phyloP scores from a whole-genome alignment of 2,797 vertebrate species.

The Myotis findleyi region DNA sequence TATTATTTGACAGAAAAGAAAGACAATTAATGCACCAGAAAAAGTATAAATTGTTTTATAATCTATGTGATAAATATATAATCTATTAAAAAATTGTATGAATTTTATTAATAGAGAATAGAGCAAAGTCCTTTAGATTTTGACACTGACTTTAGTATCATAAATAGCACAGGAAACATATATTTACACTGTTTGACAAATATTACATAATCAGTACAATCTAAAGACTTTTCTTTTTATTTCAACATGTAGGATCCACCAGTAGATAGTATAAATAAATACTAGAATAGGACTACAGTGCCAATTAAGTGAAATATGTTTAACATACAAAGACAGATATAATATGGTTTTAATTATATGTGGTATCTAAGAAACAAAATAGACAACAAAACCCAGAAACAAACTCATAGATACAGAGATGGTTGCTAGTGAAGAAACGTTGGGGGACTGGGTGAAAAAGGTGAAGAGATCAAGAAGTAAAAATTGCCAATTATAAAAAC shows the following conservation, averaged over 20 bases:
- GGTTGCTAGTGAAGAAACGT: background rate
- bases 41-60: background rate
- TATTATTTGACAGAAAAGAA: background rate
- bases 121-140: background rate
- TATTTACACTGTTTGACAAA: background rate
- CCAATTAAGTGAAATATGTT: background rate
- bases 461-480: background rate
- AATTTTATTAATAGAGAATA: background rate
- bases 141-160: background rate
- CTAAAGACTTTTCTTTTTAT: background rate
- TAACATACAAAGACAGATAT: background rate
- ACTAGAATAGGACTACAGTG: background rate
- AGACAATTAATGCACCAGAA: background rate
- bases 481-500: background rate
- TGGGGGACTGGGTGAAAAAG: background rate
- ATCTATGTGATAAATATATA: background rate
- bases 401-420: background rate
- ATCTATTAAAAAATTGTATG: background rate
- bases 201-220: background rate
- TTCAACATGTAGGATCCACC: background rate
- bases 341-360: background rate
- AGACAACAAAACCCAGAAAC: background rate
- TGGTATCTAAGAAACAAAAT: background rate
- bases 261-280: background rate
- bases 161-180: background rate